Evolutionary conservation across 2,888 invertebrate genomes (phyloP), one percentile per base, ranked within the genome.

Genomic region (Hyposoter didymator): DNA sequence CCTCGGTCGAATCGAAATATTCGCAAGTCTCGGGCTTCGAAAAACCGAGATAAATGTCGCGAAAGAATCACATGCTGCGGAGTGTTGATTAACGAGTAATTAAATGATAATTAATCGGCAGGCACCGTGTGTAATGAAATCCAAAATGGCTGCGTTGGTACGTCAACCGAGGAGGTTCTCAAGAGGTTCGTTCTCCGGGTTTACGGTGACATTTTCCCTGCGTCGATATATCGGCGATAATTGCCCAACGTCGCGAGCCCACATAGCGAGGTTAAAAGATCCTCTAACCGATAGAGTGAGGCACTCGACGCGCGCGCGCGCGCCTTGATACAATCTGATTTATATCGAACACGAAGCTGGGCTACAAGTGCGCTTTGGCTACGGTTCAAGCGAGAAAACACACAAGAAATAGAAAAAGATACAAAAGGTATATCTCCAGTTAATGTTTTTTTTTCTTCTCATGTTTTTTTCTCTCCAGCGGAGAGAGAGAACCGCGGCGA

Each of bases 181-280:
- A 35, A 35, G 83, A 64, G 22, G 59, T 72, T 78, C 70, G 66
- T 84, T 72, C 80, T 78, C 76, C 84, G 86, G 82, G 85, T 88
- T 86, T 85, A 82, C 89, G 85, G 89, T 92, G 91, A 92, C 91
- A 92, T 91, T 92, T 92, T 90, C 91, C 67, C 88, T 87, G 89
- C 90, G 90, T 89, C 91, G 91, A 92, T 92, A 90, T 90, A 92
- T 92, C 92, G 90, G 88, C 90, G 91, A 92, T 92, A 91, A 92
- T 92, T 92, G 90, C 91, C 91, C 89, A 90, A 90, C 90, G 87
- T 86, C 84, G 85, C 69, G 84, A 89, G 88, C 82, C 89, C 88
- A 85, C 84, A 84, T 81, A 79, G 83, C 78, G 69, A 66, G 85
- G 66, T 85, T 52, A 39, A 84, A 88, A 92, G 91, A 92, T 92